Evolutionary conservation across 2,888 invertebrate species (phyloP).

Genomic region (Hybos culiciformis): DNA sequence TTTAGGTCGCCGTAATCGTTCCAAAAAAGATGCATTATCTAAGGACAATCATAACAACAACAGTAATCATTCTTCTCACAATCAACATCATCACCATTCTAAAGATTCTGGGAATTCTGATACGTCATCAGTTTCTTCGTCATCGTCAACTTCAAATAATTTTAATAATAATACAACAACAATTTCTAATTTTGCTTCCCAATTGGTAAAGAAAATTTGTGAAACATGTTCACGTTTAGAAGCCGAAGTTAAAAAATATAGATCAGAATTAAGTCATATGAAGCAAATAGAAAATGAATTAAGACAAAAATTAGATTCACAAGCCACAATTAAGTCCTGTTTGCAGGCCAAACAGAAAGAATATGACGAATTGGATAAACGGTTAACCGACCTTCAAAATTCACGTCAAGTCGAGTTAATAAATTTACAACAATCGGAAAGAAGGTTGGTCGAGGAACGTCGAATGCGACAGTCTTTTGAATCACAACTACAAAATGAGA

Average conservation of each 20-base stretch:
- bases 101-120: slow-evolving; percentile 23
- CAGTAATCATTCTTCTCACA: slow-evolving; percentile 9
- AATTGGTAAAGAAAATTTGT: slow-evolving; percentile 34
- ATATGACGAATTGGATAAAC: slow-evolving; percentile 75
- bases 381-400: slow-evolving; percentile 58
- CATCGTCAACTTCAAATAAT: slow-evolving; percentile 26
- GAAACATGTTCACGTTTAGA: slow-evolving; percentile 34
- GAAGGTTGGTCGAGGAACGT: slow-evolving; percentile 68
- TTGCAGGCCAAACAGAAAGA: slow-evolving; percentile 58
- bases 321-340: slow-evolving; percentile 59
- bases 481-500: slow-evolving; percentile 56
- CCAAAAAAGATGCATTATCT: slow-evolving; percentile 26
- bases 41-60: slow-evolving; percentile 33
- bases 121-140: slow-evolving; percentile 18
- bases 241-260: slow-evolving; percentile 34
- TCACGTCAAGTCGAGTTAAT: slow-evolving; percentile 67
- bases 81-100: slow-evolving; percentile 15
- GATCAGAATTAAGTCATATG: slow-evolving; percentile 32
- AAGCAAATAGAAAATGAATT: slow-evolving; percentile 36
- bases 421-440: slow-evolving; percentile 59
- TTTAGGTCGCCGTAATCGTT: slow-evolving; percentile 33
- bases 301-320: slow-evolving; percentile 38
- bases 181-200: slow-evolving; percentile 32
- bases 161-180: slow-evolving; percentile 25
- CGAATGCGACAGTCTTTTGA: slow-evolving; percentile 61